Evolutionary conservation across 2,113 vertebrate species (phyloP).

Genomic region (Antechinus stuartii): DNA sequence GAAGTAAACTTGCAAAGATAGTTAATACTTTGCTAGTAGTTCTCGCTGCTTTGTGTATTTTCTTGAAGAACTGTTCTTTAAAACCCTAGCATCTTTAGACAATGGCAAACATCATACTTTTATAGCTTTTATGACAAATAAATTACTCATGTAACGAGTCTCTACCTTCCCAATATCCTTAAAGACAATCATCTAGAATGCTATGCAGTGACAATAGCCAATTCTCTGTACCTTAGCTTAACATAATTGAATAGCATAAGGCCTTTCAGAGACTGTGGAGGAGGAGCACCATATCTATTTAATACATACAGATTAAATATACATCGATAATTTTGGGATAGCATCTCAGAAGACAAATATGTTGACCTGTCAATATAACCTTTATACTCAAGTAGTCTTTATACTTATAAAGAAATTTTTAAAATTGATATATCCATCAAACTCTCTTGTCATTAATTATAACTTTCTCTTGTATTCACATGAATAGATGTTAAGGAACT

Average conservation of each 20-base stretch:
- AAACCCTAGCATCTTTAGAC: background rate
- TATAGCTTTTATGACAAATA: background rate
- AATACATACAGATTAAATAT: background rate
- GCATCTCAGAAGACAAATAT: background rate
- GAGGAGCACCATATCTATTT: background rate
- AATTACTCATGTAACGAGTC: background rate
- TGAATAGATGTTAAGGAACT: background rate
- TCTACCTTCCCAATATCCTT: background rate
- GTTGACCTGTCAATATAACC: background rate
- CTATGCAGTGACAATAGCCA: background rate
- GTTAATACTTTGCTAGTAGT: background rate
- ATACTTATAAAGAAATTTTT: background rate
- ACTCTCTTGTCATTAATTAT: background rate
- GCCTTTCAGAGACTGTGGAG: background rate
- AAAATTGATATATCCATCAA: background rate
- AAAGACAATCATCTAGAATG: background rate
- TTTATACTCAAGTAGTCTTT: background rate
- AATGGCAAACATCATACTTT: background rate
- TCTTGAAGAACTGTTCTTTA: background rate
- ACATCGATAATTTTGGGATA: background rate
- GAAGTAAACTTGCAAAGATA: background rate
- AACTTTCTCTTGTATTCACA: background rate
- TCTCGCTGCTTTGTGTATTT: background rate
- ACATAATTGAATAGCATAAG: background rate
- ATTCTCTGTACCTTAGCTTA: background rate